A percentile compares a stretch with the other conserved stretches of the same genome.
These are phyloP conservation scores for Xanthorhoe spadicearia DNA, from an alignment of 2,888 invertebrate genomes.

Conservation along the genomic window DNA sequence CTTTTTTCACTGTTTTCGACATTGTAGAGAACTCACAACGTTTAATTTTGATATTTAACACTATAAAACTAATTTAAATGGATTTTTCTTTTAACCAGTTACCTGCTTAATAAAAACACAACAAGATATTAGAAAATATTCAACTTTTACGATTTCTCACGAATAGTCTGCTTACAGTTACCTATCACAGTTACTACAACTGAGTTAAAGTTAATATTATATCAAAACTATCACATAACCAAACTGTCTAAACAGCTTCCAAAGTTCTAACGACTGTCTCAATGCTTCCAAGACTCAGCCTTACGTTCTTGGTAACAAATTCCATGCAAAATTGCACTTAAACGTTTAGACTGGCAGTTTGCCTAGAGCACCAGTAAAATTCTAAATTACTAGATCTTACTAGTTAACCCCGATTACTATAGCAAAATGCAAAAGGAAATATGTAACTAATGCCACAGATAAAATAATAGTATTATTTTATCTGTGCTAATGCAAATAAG, in stretches of 20 bases:
- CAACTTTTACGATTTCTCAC: no score
- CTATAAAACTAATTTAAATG: no score
- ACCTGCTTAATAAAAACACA: no score
- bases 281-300: background rate
- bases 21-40: no score
- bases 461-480: no score
- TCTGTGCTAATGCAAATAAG: no score
- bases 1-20: no score
- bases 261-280: conserved; percentile 6
- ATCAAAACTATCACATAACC: background rate
- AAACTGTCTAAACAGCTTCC: conserved; percentile 6
- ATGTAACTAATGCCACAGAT: background rate
- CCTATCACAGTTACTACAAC: no score
- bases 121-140: no score
- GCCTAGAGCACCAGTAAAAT: conserved; percentile 30
- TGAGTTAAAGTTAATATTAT: background rate
- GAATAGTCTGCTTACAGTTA: no score
- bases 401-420: conserved; percentile 4
- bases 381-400: conserved; percentile 29
- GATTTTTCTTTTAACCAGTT: no score
- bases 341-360: conserved; percentile 27
- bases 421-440: background rate
- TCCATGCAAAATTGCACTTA: conserved; percentile 26
- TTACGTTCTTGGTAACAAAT: conserved; percentile 25
- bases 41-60: no score